Evolutionary conservation across 2,888 invertebrate genomes (phyloP).

Genomic region (Hypercompe scribonia): DNA sequence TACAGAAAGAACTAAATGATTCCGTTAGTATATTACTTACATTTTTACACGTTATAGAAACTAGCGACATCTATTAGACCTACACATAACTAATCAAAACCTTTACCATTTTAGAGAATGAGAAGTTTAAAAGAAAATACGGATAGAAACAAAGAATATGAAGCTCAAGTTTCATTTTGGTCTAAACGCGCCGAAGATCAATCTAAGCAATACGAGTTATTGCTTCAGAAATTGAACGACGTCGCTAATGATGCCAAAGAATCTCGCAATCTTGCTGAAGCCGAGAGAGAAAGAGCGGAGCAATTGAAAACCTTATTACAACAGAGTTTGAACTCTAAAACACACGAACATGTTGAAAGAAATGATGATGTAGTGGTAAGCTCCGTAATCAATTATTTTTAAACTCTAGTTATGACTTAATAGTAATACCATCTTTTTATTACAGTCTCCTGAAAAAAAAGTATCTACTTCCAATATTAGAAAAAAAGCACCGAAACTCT

Average conservation of each 20-base stretch:
- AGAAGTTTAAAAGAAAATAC: constrained; percentile 62
- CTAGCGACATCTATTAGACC: not conserved
- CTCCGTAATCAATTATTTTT: not conserved
- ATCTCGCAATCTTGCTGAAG: constrained; percentile 68
- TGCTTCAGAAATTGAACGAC: constrained; percentile 74
- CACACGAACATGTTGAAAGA: constrained; percentile 39
- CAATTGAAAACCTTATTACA: constrained; percentile 69
- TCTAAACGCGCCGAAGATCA: constrained; percentile 72
- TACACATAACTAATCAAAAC: not conserved
- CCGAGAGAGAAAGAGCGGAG: constrained; percentile 66
- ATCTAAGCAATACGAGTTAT: constrained; percentile 72
- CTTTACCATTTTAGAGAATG: constrained; percentile 60
- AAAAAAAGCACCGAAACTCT: constrained; percentile 34
- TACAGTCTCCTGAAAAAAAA: constrained; percentile 38
- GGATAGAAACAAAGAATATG: constrained; percentile 67
- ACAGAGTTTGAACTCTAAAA: constrained; percentile 55
- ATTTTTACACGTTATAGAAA: not conserved
- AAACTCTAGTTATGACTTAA: not conserved
- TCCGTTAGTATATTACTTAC: constrained; percentile 60
- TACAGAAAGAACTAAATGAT: constrained; percentile 81
- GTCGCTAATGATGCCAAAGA: constrained; percentile 72
- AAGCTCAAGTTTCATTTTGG: constrained; percentile 73
- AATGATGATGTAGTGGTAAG: constrained; percentile 35
- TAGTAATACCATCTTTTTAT: constrained; percentile 2
- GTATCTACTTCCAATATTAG: constrained; percentile 19